A percentile compares a stretch with the other conserved stretches of the same genome.
Conservation (phyloP, 2,113 vertebrate genomes). For the Cettia cetti region DNA sequence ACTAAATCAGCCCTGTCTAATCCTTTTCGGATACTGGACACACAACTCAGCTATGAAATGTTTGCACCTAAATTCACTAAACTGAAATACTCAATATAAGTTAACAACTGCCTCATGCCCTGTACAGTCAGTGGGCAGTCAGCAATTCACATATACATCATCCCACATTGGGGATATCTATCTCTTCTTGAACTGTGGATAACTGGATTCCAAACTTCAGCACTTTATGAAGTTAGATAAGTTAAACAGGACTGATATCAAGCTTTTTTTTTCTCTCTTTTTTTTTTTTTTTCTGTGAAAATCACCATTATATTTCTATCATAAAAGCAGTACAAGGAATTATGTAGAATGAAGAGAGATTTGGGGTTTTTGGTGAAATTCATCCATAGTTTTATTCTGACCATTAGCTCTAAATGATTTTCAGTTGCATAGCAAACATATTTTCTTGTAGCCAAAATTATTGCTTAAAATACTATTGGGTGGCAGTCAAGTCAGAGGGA, state of each 20-base stretch:
- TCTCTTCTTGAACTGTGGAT: background rate
- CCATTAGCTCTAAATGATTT: background rate
- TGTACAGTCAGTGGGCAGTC: background rate
- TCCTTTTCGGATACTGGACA: background rate
- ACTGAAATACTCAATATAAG: background rate
- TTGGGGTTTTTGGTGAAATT: background rate
- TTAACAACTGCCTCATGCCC: background rate
- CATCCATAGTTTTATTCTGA: background rate
- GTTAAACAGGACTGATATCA: background rate
- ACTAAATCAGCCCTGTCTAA: background rate
- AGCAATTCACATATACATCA: background rate
- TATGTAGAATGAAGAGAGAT: background rate
- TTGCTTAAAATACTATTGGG: background rate
- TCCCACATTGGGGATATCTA: background rate
- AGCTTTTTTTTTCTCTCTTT: accelerated
- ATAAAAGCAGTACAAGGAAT: background rate
- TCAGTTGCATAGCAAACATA: background rate
- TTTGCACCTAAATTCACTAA: background rate
- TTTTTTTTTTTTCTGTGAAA: background rate
- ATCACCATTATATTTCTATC: background rate
- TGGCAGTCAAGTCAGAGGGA: background rate
- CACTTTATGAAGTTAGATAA: background rate
- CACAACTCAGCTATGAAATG: accelerated
- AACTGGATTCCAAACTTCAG: background rate
- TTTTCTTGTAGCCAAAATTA: background rate